These are phyloP conservation scores for Sclerurus mexicanus DNA, from an alignment of 2,113 vertebrate species.

Conservation along the genomic window DNA sequence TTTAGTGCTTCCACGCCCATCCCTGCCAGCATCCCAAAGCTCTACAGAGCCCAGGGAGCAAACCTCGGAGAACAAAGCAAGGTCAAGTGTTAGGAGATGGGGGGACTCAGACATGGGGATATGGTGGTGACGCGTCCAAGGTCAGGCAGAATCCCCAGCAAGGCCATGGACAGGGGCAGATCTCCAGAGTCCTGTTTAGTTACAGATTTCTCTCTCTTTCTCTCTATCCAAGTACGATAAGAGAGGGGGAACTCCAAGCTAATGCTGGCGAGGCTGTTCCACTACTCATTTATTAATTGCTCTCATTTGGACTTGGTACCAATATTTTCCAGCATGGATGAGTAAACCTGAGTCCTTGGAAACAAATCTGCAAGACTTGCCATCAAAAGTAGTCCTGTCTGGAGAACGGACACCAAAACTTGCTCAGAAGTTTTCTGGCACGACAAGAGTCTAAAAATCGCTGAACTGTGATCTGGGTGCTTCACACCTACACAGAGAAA, in stretches of 20 bases:
- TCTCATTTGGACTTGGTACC: background rate
- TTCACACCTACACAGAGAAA: background rate
- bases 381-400: background rate
- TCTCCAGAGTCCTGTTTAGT: background rate
- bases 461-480: background rate
- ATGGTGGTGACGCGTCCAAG: background rate
- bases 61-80: background rate
- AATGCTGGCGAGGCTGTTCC: background rate
- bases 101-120: background rate
- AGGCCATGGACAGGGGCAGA: background rate
- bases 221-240: background rate
- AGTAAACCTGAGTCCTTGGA: background rate
- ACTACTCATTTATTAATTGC: background rate
- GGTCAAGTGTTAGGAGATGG: background rate
- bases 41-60: background rate
- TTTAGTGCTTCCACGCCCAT: background rate
- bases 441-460: background rate
- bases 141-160: background rate
- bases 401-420: background rate
- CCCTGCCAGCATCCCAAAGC: constrained; percentile 7
- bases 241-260: background rate
- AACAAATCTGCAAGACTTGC: background rate
- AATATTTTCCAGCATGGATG: background rate
- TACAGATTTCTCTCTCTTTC: background rate
- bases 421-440: background rate